Conservation (phyloP, 2,113 vertebrate species). For the Phodopus roborovskii region DNA sequence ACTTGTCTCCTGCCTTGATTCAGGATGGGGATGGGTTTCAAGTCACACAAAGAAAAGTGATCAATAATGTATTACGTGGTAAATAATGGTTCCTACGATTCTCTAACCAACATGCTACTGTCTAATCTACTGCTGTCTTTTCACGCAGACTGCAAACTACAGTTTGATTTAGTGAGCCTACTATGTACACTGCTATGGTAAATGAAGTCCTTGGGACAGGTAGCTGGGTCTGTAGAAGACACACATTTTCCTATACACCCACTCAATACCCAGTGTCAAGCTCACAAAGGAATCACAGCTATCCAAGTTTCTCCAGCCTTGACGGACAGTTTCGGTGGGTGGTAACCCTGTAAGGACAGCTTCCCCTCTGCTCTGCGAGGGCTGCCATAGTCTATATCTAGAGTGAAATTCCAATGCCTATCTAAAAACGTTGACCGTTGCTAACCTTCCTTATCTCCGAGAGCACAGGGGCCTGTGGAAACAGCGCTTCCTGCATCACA, state of each 20-base stretch:
- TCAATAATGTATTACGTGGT: slow-evolving; percentile 38
- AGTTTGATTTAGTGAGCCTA: not conserved
- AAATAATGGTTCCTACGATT: slow-evolving; percentile 28
- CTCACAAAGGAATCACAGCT: slow-evolving; percentile 1
- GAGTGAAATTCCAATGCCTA: slow-evolving; percentile 9
- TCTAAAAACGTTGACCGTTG: slow-evolving; percentile 12
- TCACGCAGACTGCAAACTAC: not conserved
- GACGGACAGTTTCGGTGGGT: not conserved
- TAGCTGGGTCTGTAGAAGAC: not conserved
- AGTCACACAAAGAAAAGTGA: slow-evolving; percentile 49
- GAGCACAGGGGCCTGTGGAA: slow-evolving; percentile 48
- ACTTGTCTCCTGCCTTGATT: slow-evolving; percentile 34
- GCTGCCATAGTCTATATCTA: not conserved
- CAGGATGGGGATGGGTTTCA: slow-evolving; percentile 25
- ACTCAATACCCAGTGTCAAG: not conserved
- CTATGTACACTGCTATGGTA: not conserved
- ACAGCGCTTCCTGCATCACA: slow-evolving; percentile 49
- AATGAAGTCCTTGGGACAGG: slow-evolving; percentile 5
- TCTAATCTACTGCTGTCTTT: not conserved
- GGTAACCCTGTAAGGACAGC: not conserved
- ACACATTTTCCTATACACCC: not conserved
- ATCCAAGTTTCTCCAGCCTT: not conserved
- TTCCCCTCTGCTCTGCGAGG: not conserved
- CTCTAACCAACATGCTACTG: not conserved
- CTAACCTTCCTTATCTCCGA: slow-evolving; percentile 32